Percentiles rank a stretch among this genome's conserved stretches.
Evolutionary conservation across 2,113 vertebrate genomes (phyloP).

Genomic region (Alectura lathami): DNA sequence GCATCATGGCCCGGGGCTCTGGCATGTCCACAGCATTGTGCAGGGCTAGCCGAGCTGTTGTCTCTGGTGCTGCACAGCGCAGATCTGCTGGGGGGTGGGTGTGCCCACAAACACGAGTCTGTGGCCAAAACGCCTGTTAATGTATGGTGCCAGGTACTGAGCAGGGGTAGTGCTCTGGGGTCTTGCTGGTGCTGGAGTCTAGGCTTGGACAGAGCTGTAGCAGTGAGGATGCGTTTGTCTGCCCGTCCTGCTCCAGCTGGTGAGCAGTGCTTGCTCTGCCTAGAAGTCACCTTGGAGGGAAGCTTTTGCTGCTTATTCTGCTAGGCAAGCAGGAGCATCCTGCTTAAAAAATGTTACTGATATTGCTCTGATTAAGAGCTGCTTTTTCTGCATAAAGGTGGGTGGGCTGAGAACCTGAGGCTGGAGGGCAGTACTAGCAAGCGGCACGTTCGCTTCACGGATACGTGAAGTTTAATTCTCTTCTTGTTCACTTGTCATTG

Average conservation of each 20-base stretch:
- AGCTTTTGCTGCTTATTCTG: neutral
- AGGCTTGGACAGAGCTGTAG: neutral
- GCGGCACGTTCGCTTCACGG: neutral
- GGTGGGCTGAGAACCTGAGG: neutral
- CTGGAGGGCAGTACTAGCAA: neutral
- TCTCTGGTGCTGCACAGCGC: neutral
- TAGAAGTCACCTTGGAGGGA: slow-evolving; percentile 55
- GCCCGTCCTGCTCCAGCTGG: neutral
- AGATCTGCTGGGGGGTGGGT: neutral
- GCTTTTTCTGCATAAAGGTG: neutral
- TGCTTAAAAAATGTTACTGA: neutral
- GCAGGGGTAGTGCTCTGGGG: neutral
- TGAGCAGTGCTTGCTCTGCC: neutral
- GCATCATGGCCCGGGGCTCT: neutral
- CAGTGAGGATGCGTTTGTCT: slow-evolving; percentile 5
- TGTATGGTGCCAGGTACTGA: neutral
- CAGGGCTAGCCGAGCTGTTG: neutral
- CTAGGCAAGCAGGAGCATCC: neutral
- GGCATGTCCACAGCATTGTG: rapidly evolving
- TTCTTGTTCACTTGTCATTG: neutral
- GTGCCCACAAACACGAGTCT: neutral
- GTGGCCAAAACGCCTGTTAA: neutral
- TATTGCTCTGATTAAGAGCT: slow-evolving; percentile 5
- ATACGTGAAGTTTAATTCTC: neutral
- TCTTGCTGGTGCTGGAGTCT: neutral